phyloP scores from a whole-genome alignment of 30 jellyfish, hydroid and myxozoan species.

The Aurelia sp. region DNA sequence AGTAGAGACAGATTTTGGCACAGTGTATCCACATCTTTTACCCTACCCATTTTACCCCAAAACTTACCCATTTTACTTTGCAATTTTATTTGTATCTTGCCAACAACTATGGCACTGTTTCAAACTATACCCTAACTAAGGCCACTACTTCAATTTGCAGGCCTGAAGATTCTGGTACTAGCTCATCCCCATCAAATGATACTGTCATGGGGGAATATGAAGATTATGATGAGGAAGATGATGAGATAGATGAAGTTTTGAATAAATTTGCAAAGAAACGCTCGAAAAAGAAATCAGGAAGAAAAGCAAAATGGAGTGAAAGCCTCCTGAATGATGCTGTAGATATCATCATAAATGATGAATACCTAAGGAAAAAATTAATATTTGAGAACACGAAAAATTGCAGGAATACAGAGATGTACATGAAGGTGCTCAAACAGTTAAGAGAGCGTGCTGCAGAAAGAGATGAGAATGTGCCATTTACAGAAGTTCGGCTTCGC shows the following conservation, averaged over 20 bases:
- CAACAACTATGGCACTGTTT: too few species aligned
- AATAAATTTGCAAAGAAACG: not conserved
- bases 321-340: slow-evolving; percentile 19
- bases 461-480: slow-evolving; percentile 26
- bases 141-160: not conserved
- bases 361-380: slow-evolving; percentile 14
- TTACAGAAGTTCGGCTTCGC: slow-evolving; percentile 16
- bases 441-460: slow-evolving; percentile 19
- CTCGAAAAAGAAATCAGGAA: slow-evolving; percentile 6
- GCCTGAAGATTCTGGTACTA: slow-evolving; percentile 4
- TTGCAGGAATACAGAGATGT: slow-evolving; percentile 21
- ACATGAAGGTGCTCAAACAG: slow-evolving; percentile 3
- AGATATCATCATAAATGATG: slow-evolving; percentile 25
- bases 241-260: not conserved
- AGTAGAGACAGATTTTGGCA: too few species aligned
- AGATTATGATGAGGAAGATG: slow-evolving; percentile 7
- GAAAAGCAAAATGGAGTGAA: slow-evolving; percentile 34
- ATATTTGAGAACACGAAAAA: slow-evolving; percentile 33
- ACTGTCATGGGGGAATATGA: not conserved
- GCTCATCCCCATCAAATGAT: slow-evolving; percentile 2
- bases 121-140: not conserved
- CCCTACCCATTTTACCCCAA: too few species aligned
- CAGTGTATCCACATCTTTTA: too few species aligned
- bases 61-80: too few species aligned
- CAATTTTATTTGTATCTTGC: not conserved